phyloP scores from a whole-genome alignment of 37 sponge, comb jelly and placozoan species.

The Aplysina aerophoba region DNA sequence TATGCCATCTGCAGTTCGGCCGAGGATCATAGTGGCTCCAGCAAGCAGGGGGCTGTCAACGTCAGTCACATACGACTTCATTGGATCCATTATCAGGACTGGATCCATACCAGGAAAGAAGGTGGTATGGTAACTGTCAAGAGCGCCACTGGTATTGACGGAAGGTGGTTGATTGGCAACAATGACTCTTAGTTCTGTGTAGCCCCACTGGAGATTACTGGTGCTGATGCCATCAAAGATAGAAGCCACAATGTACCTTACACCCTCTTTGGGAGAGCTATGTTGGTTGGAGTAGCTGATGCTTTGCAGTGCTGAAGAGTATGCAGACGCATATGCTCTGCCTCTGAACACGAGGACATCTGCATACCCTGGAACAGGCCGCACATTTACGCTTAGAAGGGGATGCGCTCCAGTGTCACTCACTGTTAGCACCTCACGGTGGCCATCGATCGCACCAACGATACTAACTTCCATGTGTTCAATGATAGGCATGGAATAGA shows the following conservation, averaged over 20 bases:
- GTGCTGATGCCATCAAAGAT: conserved; percentile 64
- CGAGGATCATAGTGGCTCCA: conserved; percentile 54
- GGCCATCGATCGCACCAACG: conserved; percentile 43
- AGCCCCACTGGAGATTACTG: conserved; percentile 5
- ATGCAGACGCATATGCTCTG: conserved; percentile 42
- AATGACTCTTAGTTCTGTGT: conserved; percentile 43
- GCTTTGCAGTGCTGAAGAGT: conserved; percentile 50
- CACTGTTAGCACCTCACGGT: conserved; percentile 34
- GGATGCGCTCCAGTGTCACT: conserved; percentile 36
- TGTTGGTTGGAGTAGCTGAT: conserved; percentile 54
- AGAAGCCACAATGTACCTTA: conserved; percentile 44
- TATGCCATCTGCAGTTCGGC: conserved; percentile 52
- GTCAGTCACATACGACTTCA: conserved; percentile 56
- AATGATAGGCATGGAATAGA: conserved; percentile 36
- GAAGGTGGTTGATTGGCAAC: conserved; percentile 65
- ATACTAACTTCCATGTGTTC: conserved; percentile 56
- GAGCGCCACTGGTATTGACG: conserved; percentile 57
- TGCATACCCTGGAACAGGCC: conserved; percentile 2
- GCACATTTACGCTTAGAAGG: not conserved
- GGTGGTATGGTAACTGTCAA: conserved; percentile 28
- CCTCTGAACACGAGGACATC: conserved; percentile 46
- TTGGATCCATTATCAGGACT: conserved; percentile 56
- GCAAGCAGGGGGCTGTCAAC: conserved; percentile 60
- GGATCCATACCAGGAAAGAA: conserved; percentile 73
- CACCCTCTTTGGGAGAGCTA: conserved; percentile 53